These are phyloP conservation scores for Phenacoccus solenopsis DNA, from an alignment of 1,140 invertebrate species.

Conservation along the genomic window DNA sequence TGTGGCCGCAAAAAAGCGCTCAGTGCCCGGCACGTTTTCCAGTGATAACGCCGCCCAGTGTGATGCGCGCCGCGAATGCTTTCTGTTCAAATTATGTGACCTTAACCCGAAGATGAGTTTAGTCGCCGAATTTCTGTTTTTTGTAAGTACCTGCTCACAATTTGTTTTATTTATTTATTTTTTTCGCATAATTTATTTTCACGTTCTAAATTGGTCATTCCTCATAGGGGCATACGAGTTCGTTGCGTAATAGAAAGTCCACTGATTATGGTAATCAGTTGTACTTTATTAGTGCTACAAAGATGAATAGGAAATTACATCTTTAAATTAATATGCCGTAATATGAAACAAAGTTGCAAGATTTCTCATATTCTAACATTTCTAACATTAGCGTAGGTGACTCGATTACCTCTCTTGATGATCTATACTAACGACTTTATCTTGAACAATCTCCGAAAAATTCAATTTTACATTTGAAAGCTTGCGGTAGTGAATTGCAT, in stretches of 20 bases:
- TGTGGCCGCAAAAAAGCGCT: not conserved
- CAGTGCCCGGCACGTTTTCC: not conserved
- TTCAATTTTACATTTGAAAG: too few species aligned
- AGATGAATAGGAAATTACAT: too few species aligned
- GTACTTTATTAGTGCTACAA: too few species aligned
- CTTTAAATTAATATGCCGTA: too few species aligned
- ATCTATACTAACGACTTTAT: too few species aligned
- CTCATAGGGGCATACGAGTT: not conserved
- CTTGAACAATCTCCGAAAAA: too few species aligned
- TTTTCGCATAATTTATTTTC: not conserved
- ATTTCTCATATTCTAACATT: too few species aligned
- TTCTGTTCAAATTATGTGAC: constrained; percentile 9
- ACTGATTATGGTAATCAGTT: not conserved
- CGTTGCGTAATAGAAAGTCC: not conserved
- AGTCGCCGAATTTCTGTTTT: not conserved
- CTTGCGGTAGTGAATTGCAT: too few species aligned
- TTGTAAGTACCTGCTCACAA: not conserved
- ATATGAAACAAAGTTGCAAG: too few species aligned
- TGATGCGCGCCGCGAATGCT: not conserved
- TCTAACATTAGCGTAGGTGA: too few species aligned
- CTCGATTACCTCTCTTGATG: too few species aligned
- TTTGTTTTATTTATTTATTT: not conserved
- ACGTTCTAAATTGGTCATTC: not conserved
- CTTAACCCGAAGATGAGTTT: constrained; percentile 5
- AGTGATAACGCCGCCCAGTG: not conserved